Evolutionary conservation across 2,888 invertebrate species (phyloP).

Genomic region (Galeopsomyia nigrocyanea): DNA sequence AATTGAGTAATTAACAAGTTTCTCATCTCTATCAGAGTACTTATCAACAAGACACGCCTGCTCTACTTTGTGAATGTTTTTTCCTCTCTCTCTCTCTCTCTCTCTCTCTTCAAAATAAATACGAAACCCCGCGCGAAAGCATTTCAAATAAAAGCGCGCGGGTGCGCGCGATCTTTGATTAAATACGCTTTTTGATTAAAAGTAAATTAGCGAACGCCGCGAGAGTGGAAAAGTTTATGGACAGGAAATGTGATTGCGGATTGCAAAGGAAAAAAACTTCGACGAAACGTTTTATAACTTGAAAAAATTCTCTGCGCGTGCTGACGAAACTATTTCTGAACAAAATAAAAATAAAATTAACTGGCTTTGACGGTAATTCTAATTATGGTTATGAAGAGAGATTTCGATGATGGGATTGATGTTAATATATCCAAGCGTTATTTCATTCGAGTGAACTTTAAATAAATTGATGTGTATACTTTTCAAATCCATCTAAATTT

Average conservation of each 20-base stretch:
- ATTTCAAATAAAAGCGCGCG: conserved; percentile 21
- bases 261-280: conserved; percentile 30
- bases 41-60: conserved; percentile 4
- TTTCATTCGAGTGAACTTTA: too few relatives aligned
- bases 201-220: conserved; percentile 36
- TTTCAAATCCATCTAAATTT: neutral
- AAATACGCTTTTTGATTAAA: conserved; percentile 43
- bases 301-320: conserved; percentile 7
- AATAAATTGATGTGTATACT: neutral
- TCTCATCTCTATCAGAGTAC: conserved; percentile 20
- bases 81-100: neutral
- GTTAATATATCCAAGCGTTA: too few relatives aligned
- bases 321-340: neutral
- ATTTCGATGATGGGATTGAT: too few relatives aligned
- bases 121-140: conserved; percentile 15
- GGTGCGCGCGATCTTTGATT: conserved; percentile 37
- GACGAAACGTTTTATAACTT: conserved; percentile 15
- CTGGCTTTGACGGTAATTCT: too few relatives aligned
- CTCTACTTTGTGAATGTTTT: neutral
- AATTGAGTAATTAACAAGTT: conserved; percentile 20
- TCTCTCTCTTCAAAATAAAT: neutral
- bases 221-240: conserved; percentile 35
- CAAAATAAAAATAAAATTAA: too few relatives aligned
- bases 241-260: conserved; percentile 37
- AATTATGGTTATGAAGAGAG: too few relatives aligned